phyloP scores from a whole-genome alignment of 2,797 vertebrate genomes.

The Squalus acanthias region DNA sequence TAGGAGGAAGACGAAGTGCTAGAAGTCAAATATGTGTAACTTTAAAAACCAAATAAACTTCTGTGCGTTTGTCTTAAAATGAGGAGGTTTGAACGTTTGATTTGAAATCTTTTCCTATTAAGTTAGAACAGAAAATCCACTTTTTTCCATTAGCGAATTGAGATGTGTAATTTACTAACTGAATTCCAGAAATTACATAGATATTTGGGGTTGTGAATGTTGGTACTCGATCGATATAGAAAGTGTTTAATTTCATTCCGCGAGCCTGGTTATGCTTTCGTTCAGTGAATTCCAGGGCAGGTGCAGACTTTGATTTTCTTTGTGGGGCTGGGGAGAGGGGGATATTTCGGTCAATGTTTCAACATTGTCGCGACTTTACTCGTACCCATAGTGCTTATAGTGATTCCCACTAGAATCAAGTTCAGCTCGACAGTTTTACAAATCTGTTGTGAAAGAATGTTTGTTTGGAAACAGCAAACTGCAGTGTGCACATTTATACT shows the following conservation, averaged over 20 bases:
- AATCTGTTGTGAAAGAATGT: neutral
- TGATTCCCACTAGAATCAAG: neutral
- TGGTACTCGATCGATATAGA: neutral
- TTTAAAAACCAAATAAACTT: neutral
- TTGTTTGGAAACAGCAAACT: neutral
- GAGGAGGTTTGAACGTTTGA: neutral
- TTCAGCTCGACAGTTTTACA: neutral
- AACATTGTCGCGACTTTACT: neutral
- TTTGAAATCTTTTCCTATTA: neutral
- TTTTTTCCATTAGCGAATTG: neutral
- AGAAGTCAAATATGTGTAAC: neutral
- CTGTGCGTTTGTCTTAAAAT: neutral
- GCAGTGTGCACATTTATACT: neutral
- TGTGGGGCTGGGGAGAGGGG: too few relatives aligned
- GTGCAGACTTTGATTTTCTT: neutral
- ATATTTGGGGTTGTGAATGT: neutral
- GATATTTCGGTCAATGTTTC: neutral
- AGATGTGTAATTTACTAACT: neutral
- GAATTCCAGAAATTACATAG: neutral
- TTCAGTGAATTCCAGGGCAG: neutral
- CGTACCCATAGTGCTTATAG: neutral
- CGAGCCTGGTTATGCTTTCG: neutral
- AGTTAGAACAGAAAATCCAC: neutral
- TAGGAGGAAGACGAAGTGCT: neutral
- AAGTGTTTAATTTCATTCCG: neutral